phyloP scores from a whole-genome alignment of 2,113 vertebrate species.

The Prunella himalayana region DNA sequence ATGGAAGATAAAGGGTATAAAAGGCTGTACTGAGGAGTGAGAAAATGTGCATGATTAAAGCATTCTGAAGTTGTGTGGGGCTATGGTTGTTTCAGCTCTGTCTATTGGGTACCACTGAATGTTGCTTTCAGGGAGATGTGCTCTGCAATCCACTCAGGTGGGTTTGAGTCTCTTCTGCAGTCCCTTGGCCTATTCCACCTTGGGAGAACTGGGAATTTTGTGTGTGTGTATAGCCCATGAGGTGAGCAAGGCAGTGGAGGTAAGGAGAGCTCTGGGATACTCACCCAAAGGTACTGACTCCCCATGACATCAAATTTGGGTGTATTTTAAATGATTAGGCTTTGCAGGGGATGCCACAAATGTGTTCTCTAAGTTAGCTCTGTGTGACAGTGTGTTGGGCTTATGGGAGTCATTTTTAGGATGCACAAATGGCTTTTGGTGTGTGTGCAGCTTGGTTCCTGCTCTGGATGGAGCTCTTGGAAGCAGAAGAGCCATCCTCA shows the following conservation, averaged over 20 bases:
- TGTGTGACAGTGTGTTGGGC: background rate
- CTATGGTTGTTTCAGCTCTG: too few relatives aligned
- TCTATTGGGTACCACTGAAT: background rate
- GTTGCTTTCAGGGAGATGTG: background rate
- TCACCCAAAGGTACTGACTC: background rate
- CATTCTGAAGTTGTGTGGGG: too few relatives aligned
- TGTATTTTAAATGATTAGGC: background rate
- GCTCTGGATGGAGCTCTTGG: background rate
- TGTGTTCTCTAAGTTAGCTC: background rate
- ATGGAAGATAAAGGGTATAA: too few relatives aligned
- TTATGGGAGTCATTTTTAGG: background rate
- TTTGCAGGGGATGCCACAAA: background rate
- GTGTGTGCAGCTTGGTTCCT: background rate
- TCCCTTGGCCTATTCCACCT: background rate
- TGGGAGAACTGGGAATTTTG: background rate
- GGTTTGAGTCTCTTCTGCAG: background rate
- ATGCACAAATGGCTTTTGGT: background rate
- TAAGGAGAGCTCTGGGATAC: background rate
- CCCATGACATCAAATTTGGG: fast-evolving
- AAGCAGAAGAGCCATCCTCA: background rate
- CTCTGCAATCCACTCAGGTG: background rate
- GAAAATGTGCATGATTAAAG: too few relatives aligned
- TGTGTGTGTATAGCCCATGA: too few relatives aligned
- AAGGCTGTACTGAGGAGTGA: too few relatives aligned
- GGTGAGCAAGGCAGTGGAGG: background rate